Conservation (phyloP, 2,888 invertebrate genomes). For the Junonia oenone region DNA sequence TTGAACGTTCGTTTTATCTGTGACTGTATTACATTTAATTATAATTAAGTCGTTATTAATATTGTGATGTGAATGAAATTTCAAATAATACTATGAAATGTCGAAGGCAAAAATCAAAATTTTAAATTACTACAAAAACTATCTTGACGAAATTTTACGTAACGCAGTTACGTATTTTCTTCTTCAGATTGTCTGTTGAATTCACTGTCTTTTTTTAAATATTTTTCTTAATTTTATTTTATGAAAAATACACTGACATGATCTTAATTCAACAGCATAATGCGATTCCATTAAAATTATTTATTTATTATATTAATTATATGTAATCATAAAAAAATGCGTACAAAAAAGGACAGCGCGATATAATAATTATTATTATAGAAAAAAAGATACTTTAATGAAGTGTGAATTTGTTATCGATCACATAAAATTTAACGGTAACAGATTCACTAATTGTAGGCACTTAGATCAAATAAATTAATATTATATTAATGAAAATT, state of each 20-base stretch:
- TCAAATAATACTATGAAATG: not conserved
- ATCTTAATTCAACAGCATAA: not conserved
- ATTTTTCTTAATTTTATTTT: not conserved
- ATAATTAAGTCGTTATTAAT: not conserved
- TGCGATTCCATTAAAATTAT: not conserved
- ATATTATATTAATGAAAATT: constrained; percentile 38
- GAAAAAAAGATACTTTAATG: not conserved
- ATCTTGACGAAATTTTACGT: not conserved
- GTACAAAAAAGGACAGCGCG: not conserved
- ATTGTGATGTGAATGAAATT: not conserved
- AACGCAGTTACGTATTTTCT: not conserved
- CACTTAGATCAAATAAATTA: constrained; percentile 69
- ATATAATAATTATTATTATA: not conserved
- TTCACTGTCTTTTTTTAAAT: too few relatives aligned
- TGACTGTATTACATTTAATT: constrained; percentile 3
- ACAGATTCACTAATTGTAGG: constrained; percentile 37
- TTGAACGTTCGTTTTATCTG: not conserved
- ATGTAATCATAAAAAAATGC: not conserved
- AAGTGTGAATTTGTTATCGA: not conserved
- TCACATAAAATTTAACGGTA: constrained; percentile 14
- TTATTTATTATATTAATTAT: not conserved
- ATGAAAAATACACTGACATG: not conserved
- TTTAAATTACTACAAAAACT: not conserved
- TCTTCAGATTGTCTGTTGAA: not conserved
- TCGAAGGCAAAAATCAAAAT: not conserved